Evolutionary conservation across 2,888 invertebrate species (phyloP).

Genomic region (Coleophora deauratella): DNA sequence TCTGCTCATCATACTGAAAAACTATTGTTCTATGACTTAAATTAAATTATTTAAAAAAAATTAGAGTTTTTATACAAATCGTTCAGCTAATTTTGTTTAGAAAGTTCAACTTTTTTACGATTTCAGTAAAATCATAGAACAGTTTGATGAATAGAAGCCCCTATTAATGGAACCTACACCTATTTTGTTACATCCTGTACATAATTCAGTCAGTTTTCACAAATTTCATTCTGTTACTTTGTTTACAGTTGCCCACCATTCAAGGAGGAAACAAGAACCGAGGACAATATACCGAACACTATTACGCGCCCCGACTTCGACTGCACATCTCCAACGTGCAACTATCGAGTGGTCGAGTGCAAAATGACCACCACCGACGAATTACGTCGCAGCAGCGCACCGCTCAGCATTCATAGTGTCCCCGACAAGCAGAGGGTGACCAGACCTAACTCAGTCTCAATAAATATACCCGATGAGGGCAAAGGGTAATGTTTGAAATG

Average conservation of each 20-base stretch:
- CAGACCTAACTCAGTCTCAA: slow-evolving; percentile 70
- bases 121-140: too few relatives aligned
- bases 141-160: too few relatives aligned
- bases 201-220: too few relatives aligned
- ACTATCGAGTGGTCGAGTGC: slow-evolving; percentile 65
- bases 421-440: slow-evolving; percentile 29
- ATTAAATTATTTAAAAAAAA: too few relatives aligned
- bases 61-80: too few relatives aligned
- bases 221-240: background rate
- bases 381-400: slow-evolving; percentile 34
- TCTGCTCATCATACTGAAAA: too few relatives aligned
- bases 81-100: too few relatives aligned
- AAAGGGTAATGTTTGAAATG: slow-evolving; percentile 50
- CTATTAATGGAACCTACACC: too few relatives aligned
- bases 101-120: too few relatives aligned
- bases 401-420: slow-evolving; percentile 30
- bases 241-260: slow-evolving; percentile 58
- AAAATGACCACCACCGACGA: slow-evolving; percentile 63
- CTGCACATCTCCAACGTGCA: slow-evolving; percentile 56
- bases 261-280: slow-evolving; percentile 53
- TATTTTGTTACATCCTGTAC: too few relatives aligned
- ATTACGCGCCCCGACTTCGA: slow-evolving; percentile 56
- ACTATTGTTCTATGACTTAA: too few relatives aligned
- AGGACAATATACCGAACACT: slow-evolving; percentile 56
- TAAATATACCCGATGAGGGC: slow-evolving; percentile 73